These are phyloP conservation scores for Laupala kohalensis DNA, from an alignment of 1,140 invertebrate species.

Conservation along the genomic window DNA sequence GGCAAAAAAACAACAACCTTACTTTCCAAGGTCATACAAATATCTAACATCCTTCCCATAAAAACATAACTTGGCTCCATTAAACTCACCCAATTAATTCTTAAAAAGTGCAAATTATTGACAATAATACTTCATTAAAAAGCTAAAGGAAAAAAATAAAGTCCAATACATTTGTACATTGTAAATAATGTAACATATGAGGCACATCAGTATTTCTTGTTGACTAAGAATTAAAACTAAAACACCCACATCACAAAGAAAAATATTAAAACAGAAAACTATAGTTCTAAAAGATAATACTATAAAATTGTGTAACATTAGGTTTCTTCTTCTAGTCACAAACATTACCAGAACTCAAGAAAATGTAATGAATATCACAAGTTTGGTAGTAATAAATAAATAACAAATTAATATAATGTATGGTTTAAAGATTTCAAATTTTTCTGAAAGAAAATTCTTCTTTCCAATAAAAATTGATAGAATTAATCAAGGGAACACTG, in stretches of 20 bases:
- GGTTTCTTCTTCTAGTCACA: too few species aligned
- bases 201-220: background rate
- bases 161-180: background rate
- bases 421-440: too few species aligned
- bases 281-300: background rate
- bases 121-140: background rate
- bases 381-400: too few species aligned
- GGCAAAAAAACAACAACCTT: background rate
- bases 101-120: background rate
- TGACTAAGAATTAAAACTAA: background rate
- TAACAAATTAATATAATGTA: too few species aligned
- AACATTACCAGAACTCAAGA: too few species aligned
- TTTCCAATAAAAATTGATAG: too few species aligned
- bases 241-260: background rate
- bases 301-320: too few species aligned
- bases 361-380: too few species aligned
- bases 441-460: too few species aligned
- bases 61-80: background rate
- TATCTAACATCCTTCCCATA: background rate
- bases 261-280: background rate
- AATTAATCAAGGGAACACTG: too few species aligned
- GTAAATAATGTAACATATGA: background rate
- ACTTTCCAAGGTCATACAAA: background rate
- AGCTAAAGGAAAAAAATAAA: background rate
- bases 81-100: background rate